Percentiles rank a stretch among this genome's conserved stretches.
phyloP scores from a whole-genome alignment of 1,140 invertebrate species.

The Orchesella cincta region DNA sequence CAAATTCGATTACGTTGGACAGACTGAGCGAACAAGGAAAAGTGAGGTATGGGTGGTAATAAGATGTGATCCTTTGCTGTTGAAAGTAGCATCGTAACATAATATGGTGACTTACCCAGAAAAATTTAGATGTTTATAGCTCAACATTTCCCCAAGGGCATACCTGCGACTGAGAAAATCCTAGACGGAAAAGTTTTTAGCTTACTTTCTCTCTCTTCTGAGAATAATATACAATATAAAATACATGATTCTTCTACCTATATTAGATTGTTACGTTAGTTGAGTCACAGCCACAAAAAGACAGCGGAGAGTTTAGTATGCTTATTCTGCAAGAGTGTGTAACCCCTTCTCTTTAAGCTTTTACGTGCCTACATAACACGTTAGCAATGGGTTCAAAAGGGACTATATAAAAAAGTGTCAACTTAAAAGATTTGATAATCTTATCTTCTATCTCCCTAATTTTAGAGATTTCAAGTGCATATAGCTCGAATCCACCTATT shows the following conservation, averaged over 20 bases:
- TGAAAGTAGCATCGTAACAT: background rate
- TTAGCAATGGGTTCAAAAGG: background rate
- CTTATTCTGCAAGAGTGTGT: background rate
- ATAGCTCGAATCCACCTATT: background rate
- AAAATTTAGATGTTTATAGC: background rate
- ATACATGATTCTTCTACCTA: background rate
- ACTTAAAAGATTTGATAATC: background rate
- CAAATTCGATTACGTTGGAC: background rate
- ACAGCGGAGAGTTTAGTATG: background rate
- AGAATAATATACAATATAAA: background rate
- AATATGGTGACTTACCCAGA: background rate
- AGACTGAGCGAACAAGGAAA: background rate
- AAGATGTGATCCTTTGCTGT: background rate
- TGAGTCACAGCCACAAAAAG: too few species aligned
- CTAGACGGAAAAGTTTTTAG: background rate
- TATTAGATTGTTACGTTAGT: too few species aligned
- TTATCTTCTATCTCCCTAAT: background rate
- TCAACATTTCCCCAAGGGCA: background rate
- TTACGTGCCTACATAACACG: background rate
- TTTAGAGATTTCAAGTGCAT: background rate
- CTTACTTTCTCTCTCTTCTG: background rate
- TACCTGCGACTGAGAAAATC: background rate
- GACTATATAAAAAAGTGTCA: background rate
- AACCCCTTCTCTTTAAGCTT: background rate
- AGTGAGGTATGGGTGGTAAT: background rate